phyloP scores from a whole-genome alignment of 2,797 vertebrate genomes.

The Gambusia yucatana region DNA sequence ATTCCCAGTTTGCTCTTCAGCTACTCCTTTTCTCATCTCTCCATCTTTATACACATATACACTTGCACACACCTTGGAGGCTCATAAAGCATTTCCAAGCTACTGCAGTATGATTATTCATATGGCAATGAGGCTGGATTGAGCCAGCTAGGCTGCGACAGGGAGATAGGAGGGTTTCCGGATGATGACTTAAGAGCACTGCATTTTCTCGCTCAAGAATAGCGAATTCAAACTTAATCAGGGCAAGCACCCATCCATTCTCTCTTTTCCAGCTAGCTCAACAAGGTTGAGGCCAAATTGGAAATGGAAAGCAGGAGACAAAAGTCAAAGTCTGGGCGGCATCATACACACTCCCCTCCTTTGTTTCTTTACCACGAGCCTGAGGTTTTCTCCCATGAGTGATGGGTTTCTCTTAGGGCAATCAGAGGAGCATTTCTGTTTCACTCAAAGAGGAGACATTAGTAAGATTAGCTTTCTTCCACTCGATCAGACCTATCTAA shows the following conservation, averaged over 20 bases:
- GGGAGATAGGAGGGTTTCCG: conserved; percentile 58
- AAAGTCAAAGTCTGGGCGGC: conserved; percentile 48
- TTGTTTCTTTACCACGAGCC: conserved; percentile 26
- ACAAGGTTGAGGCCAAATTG: conserved; percentile 48
- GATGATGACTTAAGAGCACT: conserved; percentile 66
- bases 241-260: conserved; percentile 52
- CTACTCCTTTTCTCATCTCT: conserved; percentile 29
- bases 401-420: conserved; percentile 55
- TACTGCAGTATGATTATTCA: conserved; percentile 68
- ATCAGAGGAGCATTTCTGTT: conserved; percentile 49
- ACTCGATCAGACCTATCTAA: conserved; percentile 47
- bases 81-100: conserved; percentile 49
- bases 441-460: conserved; percentile 57
- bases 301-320: conserved; percentile 51
- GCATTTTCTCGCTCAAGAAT: conserved; percentile 58
- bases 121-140: conserved; percentile 50
- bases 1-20: conserved; percentile 39
- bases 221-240: conserved; percentile 72
- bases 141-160: conserved; percentile 51
- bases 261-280: conserved; percentile 39
- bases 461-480: conserved; percentile 63
- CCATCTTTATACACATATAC: conserved; percentile 22
- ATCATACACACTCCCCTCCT: conserved; percentile 14
- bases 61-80: conserved; percentile 26
- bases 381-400: conserved; percentile 50